Base-by-base conservation (phyloP, 2,797 vertebrate species). In the Labroides dimidiatus region DNA sequence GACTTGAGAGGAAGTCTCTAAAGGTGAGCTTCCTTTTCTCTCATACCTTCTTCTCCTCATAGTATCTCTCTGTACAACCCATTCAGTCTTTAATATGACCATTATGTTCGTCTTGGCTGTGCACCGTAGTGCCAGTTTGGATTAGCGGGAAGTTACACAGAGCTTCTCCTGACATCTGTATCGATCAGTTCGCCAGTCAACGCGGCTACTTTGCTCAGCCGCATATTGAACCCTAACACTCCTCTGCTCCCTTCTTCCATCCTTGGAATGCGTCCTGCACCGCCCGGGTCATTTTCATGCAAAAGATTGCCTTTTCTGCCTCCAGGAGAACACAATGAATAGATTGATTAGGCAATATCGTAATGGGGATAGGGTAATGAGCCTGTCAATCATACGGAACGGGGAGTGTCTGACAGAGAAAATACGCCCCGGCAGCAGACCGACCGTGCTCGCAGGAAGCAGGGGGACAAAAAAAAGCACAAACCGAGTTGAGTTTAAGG, bases 341-440 rank as follows among this genome's bases (percentile, higher is more conserved):
- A 89, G 87, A 93, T 90, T 93, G 91, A 94, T 93, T 91, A 89
- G 87, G 80, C 85, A 92, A 89, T 94, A 90, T 84, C 69, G 50
- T 90, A 93, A 94, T 93, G 81, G 89, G 79, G 84, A 90, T 87
- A 82, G 80, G 74, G 84, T 92, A 93, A 94, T 93, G 90, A 90
- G 87, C 66, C 85, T 91, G 90, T 82, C 92, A 91, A 45, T 93
- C 91, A 91, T 59, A 64, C 47, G 52, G 69, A 33, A 49, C 21
- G 50, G 80, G 66, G 79, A 80, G 54, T 71, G 55, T 77, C 72
- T 80, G 67, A 76, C 76, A 71, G 64, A 63, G 62, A 76, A 77
- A 87, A 82, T 69, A 77, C 52, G 63, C 60, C 63, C 55, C 60
- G 44, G 65, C 72, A 76, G 81, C 68, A 64, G 67, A 80, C 86